These are phyloP conservation scores for Manis pentadactyla DNA, from an alignment of 2,797 vertebrate genomes.

Conservation along the genomic window DNA sequence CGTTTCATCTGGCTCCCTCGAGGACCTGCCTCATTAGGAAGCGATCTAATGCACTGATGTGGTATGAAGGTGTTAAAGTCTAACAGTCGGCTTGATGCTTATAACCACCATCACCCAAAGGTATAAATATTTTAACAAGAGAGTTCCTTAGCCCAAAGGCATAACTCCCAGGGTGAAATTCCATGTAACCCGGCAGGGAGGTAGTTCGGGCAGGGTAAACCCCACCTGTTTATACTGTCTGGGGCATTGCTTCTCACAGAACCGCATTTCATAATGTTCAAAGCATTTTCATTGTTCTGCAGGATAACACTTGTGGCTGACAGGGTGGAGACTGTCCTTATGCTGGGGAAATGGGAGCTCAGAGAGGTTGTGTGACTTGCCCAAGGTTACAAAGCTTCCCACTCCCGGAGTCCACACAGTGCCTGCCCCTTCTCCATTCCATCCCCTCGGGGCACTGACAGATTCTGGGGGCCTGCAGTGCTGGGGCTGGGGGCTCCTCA, in stretches of 20 bases:
- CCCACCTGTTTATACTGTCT: rapidly evolving
- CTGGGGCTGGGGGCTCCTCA: background rate
- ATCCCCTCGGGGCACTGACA: background rate
- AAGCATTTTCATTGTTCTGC: background rate
- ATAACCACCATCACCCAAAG: background rate
- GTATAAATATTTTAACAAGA: background rate
- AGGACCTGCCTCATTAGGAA: slow-evolving; percentile 55
- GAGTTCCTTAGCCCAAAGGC: background rate
- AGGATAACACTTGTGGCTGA: rapidly evolving
- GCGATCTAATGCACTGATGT: slow-evolving; percentile 3
- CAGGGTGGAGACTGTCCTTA: background rate
- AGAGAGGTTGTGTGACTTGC: background rate
- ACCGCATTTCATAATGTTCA: background rate
- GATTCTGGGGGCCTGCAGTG: background rate
- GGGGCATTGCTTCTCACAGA: rapidly evolving
- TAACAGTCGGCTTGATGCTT: background rate
- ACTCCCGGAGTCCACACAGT: background rate
- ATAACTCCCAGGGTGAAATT: background rate
- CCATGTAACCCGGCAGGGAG: background rate
- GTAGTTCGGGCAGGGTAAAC: rapidly evolving
- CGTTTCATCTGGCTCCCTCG: background rate
- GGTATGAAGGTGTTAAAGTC: background rate
- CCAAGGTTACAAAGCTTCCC: background rate
- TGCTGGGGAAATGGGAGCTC: background rate
- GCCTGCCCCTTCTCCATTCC: no score